Conservation (phyloP, 1,140 invertebrate species). For the Aphis craccivora region DNA sequence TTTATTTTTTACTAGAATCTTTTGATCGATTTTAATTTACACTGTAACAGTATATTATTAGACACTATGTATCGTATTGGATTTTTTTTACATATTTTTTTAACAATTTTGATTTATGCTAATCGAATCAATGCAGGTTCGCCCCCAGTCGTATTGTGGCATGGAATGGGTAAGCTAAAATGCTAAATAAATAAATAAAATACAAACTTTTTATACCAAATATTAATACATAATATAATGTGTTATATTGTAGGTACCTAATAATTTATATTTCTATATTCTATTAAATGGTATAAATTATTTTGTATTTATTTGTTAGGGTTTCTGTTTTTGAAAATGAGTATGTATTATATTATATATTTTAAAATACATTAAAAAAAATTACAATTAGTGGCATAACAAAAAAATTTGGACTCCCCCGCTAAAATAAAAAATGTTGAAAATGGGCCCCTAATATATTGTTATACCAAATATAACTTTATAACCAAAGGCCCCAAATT, state of each 20-base stretch:
- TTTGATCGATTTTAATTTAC: neutral
- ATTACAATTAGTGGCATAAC: too few relatives aligned
- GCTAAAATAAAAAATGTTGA: too few relatives aligned
- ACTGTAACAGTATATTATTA: too few relatives aligned
- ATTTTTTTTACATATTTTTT: neutral
- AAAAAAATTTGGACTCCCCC: too few relatives aligned
- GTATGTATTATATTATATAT: too few relatives aligned
- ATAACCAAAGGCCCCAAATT: too few relatives aligned
- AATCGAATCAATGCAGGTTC: neutral
- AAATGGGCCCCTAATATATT: too few relatives aligned
- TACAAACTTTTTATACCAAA: neutral
- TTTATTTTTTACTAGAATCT: neutral
- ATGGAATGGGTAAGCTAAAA: slow-evolving; percentile 77
- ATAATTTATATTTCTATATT: neutral
- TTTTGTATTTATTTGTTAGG: neutral
- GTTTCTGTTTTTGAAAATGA: neutral
- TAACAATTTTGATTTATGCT: neutral
- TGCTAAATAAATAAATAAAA: slow-evolving; percentile 61
- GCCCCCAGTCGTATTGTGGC: slow-evolving; percentile 77
- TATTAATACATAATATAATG: neutral
- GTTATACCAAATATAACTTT: too few relatives aligned
- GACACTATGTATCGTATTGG: neutral
- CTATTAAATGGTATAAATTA: neutral
- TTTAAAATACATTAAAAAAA: too few relatives aligned
- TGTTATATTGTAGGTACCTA: neutral